These are phyloP conservation scores for Cenopis cana DNA, from an alignment of 2,888 invertebrate species.

Conservation along the genomic window DNA sequence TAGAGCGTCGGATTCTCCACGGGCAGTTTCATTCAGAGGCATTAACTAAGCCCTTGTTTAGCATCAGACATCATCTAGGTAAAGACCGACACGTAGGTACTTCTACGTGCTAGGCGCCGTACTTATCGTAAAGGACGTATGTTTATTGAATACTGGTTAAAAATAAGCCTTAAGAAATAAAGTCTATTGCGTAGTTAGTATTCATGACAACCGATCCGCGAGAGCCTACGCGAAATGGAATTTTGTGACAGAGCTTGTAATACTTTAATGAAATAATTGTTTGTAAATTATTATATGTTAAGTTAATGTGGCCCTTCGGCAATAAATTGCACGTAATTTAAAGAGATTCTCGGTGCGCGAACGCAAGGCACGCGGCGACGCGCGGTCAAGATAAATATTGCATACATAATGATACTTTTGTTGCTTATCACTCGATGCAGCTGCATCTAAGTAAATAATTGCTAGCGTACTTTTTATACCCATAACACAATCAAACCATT, in stretches of 20 bases:
- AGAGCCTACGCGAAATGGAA: conserved; percentile 27
- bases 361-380: conserved; percentile 47
- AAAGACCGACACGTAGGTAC: conserved; percentile 32
- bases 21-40: conserved; percentile 6
- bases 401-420: conserved; percentile 57
- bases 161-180: conserved; percentile 12
- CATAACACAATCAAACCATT: conserved; percentile 50
- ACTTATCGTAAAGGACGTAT: conserved; percentile 4
- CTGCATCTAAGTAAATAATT: conserved; percentile 65
- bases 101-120: conserved; percentile 6
- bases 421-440: conserved; percentile 51
- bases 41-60: conserved; percentile 19
- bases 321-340: conserved; percentile 77
- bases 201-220: conserved; percentile 37
- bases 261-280: conserved; percentile 72
- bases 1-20: conserved; percentile 10
- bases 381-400: conserved; percentile 64
- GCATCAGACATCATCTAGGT: conserved; percentile 29
- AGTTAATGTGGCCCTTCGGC: conserved; percentile 68
- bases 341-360: conserved; percentile 54
- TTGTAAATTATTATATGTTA: conserved; percentile 72
- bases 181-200: conserved; percentile 21
- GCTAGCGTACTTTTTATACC: conserved; percentile 45
- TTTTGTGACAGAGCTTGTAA: conserved; percentile 58
- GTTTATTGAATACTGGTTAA: neutral